phyloP scores from a whole-genome alignment of 2,888 invertebrate genomes.

The Ophion ellenae region DNA sequence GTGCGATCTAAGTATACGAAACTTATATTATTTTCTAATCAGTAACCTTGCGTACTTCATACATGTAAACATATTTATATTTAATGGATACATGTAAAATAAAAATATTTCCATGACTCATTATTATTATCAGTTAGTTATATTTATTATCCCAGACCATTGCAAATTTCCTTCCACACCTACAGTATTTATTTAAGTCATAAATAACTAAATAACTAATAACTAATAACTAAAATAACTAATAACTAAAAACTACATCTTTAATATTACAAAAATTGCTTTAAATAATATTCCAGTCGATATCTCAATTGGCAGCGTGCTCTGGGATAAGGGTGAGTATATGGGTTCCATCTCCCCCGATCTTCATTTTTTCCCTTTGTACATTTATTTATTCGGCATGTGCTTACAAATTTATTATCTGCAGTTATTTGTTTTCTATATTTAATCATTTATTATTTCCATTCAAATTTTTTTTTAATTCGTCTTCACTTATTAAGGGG shows the following conservation, averaged over 20 bases:
- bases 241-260: neutral
- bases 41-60: neutral
- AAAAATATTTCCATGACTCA: neutral
- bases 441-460: conserved; percentile 4
- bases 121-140: neutral
- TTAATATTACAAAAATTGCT: too few species aligned
- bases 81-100: conserved; percentile 1
- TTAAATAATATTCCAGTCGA: neutral
- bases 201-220: too few species aligned
- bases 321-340: conserved; percentile 10
- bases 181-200: conserved; percentile 10
- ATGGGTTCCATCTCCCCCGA: conserved; percentile 1
- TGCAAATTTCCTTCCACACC: neutral
- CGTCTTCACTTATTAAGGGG: too few species aligned
- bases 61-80: conserved; percentile 4
- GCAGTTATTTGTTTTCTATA: conserved; percentile 7
- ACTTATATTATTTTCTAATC: conserved; percentile 12
- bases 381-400: conserved; percentile 6
- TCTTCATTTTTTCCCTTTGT: neutral
- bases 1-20: conserved; percentile 20
- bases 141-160: conserved; percentile 3
- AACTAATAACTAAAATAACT: too few species aligned
- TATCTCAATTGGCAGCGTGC: neutral
- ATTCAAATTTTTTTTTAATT: neutral
- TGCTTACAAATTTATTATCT: conserved; percentile 13